Evolutionary conservation across 2,113 vertebrate genomes (phyloP).

Genomic region (Chionodraco myersi): DNA sequence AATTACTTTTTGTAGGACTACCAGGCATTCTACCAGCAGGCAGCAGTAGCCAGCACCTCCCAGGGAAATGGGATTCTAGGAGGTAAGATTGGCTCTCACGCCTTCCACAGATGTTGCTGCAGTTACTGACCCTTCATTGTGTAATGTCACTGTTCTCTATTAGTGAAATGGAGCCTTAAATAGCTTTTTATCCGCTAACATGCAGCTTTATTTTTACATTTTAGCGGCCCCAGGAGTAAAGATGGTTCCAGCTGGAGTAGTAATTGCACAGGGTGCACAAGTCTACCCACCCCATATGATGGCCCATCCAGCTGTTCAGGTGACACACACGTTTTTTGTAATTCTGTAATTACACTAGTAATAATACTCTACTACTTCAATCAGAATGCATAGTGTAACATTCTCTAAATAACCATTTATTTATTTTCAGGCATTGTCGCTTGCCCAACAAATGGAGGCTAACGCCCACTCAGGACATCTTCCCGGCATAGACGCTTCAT

Average conservation of each 20-base stretch:
- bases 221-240: slow-evolving; percentile 82
- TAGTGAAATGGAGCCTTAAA: background rate
- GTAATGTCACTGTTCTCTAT: background rate
- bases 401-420: background rate
- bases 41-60: slow-evolving; percentile 87
- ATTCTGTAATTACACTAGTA: background rate
- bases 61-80: slow-evolving; percentile 84
- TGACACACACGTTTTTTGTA: slow-evolving; percentile 55
- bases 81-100: slow-evolving; percentile 67
- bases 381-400: background rate
- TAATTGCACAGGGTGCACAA: slow-evolving; percentile 92
- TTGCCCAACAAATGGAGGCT: slow-evolving; percentile 66
- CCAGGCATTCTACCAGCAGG: slow-evolving; percentile 90
- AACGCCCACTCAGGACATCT: slow-evolving; percentile 58
- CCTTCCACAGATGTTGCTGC: background rate
- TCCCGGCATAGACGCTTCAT: slow-evolving; percentile 33
- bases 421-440: slow-evolving; percentile 59
- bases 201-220: background rate
- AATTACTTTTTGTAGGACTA: slow-evolving; percentile 83
- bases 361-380: background rate
- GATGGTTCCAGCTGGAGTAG: slow-evolving; percentile 88
- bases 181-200: background rate
- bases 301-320: slow-evolving; percentile 88
- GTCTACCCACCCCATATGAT: slow-evolving; percentile 91
- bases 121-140: background rate